Base-by-base conservation (phyloP, 2,888 invertebrate species). In the Xanthorhoe spadicearia region DNA sequence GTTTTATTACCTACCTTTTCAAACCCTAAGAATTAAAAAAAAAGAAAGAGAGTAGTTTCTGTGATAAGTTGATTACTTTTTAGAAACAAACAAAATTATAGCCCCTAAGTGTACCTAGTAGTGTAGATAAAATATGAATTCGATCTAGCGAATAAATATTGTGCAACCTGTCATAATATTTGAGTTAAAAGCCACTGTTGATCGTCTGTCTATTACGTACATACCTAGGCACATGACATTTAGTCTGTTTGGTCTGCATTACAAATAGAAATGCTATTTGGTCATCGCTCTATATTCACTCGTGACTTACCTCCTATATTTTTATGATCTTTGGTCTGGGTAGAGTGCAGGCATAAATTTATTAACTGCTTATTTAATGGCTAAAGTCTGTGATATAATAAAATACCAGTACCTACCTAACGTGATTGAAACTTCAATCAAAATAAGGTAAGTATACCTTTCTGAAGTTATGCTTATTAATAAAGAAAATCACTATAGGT, bases 211-310 rank as follows among this genome's bases (percentile, higher is more conserved):
- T 68, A 55, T 52, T 65, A 48, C 46, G 63, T 58, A 48, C 46
- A 61, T 58, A 32, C 6, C 60, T 65, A 13, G 13, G 38, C 38
- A 67, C 72, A 64, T 72, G 70, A 65, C 74, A 72, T 70, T 49
- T 53, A 17, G 61, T 61, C 64, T 49, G 61, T 38, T 60, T 52
- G 15, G 68, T 69, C 66, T 72, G 66, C 69, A 72, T 69, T 71
- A 75, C 72, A 73, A 76, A 77, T 75, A 73, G 71, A 70, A 72
- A 68, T 66, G 69, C 66, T 66, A 75, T 76, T 73, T 71, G 66
- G 72, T 75, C 74, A 77, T 75, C 70, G 65, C 70, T 75, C 77
- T 82, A 83, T 79, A 80, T 83, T 82, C 83, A 81, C 71, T 66
- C 57, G 66, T 75, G 79, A 77, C 75, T 77, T 77, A 43, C 2